These are phyloP conservation scores for Leucozona laternaria DNA, from an alignment of 2,888 invertebrate species.

Conservation along the genomic window DNA sequence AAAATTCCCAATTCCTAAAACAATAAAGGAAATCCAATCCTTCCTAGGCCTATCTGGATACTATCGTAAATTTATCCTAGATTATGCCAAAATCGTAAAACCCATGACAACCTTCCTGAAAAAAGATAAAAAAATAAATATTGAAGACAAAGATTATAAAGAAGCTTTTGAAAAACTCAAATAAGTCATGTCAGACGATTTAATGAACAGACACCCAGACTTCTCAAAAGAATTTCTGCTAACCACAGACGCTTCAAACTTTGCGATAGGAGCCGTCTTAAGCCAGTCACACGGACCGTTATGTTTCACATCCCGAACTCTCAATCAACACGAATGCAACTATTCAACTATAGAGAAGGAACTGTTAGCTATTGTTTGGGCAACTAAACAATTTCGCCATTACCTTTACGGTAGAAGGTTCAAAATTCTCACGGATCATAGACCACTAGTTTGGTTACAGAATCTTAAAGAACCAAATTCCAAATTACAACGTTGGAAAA, in stretches of 20 bases:
- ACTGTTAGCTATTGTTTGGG: constrained; percentile 19
- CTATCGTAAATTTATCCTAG: constrained; percentile 7
- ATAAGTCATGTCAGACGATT: constrained; percentile 20
- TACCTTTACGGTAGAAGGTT: constrained; percentile 14
- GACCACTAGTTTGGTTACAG: constrained; percentile 28
- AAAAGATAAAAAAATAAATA: constrained; percentile 33
- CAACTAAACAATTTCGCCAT: constrained; percentile 7
- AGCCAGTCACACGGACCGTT: constrained; percentile 37
- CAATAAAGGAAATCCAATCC: too few relatives aligned
- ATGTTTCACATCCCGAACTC: constrained; percentile 15
- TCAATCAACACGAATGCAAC: constrained; percentile 32
- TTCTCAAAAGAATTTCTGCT: constrained; percentile 31
- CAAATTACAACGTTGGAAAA: constrained; percentile 22
- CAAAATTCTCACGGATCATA: constrained; percentile 28
- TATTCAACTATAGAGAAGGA: constrained; percentile 18
- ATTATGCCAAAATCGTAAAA: constrained; percentile 10
- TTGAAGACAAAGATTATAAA: constrained; percentile 2
- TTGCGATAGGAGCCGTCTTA: constrained; percentile 27
- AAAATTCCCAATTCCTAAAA: constrained; percentile 11
- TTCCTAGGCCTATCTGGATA: constrained; percentile 12
- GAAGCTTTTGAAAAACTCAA: constrained; percentile 44
- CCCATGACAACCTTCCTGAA: constrained; percentile 19
- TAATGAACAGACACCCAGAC: constrained; percentile 29
- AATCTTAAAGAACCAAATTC: constrained; percentile 30
- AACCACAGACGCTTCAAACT: too few relatives aligned